Conservation (phyloP, 2,888 invertebrate species). For the Noctua janthina region DNA sequence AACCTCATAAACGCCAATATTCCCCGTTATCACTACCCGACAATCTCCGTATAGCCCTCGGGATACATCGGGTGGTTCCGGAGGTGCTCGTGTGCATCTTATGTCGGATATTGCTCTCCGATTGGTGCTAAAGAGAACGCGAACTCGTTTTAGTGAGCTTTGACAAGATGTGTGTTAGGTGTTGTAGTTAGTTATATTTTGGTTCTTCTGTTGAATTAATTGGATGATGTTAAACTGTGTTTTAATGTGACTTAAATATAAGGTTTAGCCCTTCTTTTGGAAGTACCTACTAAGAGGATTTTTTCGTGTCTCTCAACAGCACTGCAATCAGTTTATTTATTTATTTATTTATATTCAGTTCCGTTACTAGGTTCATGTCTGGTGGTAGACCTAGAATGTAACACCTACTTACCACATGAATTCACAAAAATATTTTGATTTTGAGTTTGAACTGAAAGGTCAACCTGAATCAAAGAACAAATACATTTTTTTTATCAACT, state of each 20-base stretch:
- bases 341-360: neutral
- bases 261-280: neutral
- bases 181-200: neutral
- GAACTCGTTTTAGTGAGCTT: conserved; percentile 42
- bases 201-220: neutral
- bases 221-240: neutral
- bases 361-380: neutral
- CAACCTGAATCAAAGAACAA: neutral
- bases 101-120: conserved; percentile 66
- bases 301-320: neutral
- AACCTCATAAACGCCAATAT: conserved; percentile 29
- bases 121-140: conserved; percentile 52
- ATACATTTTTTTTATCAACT: too few relatives aligned
- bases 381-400: neutral
- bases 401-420: neutral
- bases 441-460: neutral
- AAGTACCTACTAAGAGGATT: neutral
- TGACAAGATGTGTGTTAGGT: neutral
- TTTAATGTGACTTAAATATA: neutral
- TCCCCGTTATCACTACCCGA: conserved; percentile 16
- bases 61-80: conserved; percentile 43
- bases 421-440: neutral
- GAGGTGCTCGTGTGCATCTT: conserved; percentile 49
- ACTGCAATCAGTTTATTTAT: neutral
- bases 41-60: conserved; percentile 38